Conservation (phyloP, 2,888 invertebrate genomes). For the Rambutsinella grinnellia region DNA sequence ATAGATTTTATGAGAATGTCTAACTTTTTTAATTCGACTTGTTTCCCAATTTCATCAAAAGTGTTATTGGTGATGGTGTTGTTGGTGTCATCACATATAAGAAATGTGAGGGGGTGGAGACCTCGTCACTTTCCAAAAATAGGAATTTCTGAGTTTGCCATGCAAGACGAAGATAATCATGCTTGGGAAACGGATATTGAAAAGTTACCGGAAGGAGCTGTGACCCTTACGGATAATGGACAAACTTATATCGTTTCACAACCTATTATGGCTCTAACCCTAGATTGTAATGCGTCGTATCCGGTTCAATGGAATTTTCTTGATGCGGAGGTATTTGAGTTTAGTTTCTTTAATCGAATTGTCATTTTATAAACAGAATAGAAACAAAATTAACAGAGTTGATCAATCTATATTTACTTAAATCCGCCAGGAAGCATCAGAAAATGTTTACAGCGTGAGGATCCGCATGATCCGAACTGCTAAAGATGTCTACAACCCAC, state of each 20-base stretch:
- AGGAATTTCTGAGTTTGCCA: constrained; percentile 48
- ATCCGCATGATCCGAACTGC: constrained; percentile 41
- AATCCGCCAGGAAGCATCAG: constrained; percentile 33
- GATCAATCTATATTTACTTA: neutral
- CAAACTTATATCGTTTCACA: constrained; percentile 46
- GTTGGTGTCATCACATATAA: neutral
- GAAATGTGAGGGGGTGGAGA: constrained; percentile 24
- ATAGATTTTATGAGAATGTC: no score
- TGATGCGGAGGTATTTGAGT: constrained; percentile 36
- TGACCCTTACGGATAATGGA: constrained; percentile 42
- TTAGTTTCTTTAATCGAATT: neutral
- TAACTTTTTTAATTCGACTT: no score
- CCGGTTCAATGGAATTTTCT: constrained; percentile 56
- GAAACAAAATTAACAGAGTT: no score
- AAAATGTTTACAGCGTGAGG: constrained; percentile 45
- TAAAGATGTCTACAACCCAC: constrained; percentile 48
- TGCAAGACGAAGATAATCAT: constrained; percentile 54
- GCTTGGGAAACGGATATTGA: constrained; percentile 54
- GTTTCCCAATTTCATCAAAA: neutral
- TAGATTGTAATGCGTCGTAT: constrained; percentile 59
- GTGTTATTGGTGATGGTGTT: neutral
- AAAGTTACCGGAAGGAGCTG: constrained; percentile 45
- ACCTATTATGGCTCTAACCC: constrained; percentile 39
- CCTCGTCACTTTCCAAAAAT: constrained; percentile 51
- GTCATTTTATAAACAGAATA: neutral